Evolutionary conservation across 2,888 invertebrate species (phyloP).

Genomic region (Sceliomorpha sp.): DNA sequence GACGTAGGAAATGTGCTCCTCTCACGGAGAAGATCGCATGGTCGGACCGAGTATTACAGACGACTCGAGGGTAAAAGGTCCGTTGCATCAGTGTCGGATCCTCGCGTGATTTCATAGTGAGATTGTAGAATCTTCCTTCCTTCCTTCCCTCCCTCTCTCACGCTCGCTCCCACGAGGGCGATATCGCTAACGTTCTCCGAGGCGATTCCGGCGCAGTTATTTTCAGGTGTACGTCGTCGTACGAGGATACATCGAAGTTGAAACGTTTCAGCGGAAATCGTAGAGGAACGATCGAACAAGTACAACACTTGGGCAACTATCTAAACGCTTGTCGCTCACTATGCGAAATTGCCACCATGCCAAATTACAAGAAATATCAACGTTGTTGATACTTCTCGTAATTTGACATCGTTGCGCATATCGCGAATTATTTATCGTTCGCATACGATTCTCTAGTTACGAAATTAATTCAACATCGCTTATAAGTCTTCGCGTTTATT

Average conservation of each 20-base stretch:
- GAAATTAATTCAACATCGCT: too few species aligned
- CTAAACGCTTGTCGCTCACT: conserved; percentile 29
- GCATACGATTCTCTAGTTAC: too few species aligned
- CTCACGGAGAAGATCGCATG: neutral
- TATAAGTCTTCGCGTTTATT: too few species aligned
- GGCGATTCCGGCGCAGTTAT: conserved; percentile 40
- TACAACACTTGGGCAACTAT: conserved; percentile 40
- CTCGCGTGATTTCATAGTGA: conserved; percentile 41
- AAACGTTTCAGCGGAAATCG: conserved; percentile 39
- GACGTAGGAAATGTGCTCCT: conserved; percentile 24
- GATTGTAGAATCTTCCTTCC: conserved; percentile 38
- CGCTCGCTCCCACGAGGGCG: conserved; percentile 32
- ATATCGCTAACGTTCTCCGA: conserved; percentile 43
- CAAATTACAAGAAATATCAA: too few species aligned
- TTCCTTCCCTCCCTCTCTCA: too few species aligned
- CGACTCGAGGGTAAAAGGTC: conserved; percentile 40
- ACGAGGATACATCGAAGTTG: conserved; percentile 30
- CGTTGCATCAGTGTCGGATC: conserved; percentile 43
- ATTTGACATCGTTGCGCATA: too few species aligned
- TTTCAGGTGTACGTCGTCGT: conserved; percentile 45
- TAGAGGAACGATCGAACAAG: conserved; percentile 40
- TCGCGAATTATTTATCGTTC: too few species aligned
- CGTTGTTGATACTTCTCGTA: too few species aligned
- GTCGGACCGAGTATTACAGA: conserved; percentile 33
- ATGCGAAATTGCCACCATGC: conserved; percentile 23